Conservation (phyloP, 2,113 vertebrate species). For the Nyctibius bracteatus region DNA sequence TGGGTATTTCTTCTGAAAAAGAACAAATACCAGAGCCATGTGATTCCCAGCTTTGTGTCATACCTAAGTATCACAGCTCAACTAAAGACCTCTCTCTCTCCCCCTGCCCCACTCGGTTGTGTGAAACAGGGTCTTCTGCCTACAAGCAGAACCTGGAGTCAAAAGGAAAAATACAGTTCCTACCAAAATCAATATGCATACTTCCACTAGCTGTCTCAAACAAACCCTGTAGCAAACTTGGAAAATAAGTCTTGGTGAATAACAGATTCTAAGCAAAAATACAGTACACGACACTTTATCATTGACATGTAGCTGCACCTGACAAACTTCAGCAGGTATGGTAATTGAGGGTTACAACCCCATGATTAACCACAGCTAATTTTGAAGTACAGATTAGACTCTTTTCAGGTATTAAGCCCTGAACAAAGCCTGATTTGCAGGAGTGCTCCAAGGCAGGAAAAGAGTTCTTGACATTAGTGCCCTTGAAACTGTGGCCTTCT, state of each 20-base stretch:
- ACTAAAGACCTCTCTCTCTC: background rate
- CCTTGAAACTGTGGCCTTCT: background rate
- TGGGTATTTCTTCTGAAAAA: background rate
- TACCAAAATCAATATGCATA: background rate
- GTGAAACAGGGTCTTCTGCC: background rate
- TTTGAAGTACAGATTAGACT: background rate
- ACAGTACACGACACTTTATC: rapidly evolving
- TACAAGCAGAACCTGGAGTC: background rate
- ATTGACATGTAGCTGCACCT: background rate
- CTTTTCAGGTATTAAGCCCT: background rate
- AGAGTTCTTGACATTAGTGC: background rate
- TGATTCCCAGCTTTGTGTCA: background rate
- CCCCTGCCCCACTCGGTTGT: too few relatives aligned
- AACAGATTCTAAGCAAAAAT: background rate
- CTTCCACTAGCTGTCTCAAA: background rate
- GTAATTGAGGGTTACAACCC: background rate
- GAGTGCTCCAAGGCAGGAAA: background rate
- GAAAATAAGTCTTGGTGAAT: background rate
- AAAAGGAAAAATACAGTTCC: background rate
- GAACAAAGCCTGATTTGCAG: background rate
- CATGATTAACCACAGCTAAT: background rate
- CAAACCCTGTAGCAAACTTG: background rate
- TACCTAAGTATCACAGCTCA: background rate
- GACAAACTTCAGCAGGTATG: background rate
- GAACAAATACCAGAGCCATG: background rate